Evolutionary conservation across 2,113 vertebrate genomes (phyloP).

Genomic region (Microcebus ravelobensis): DNA sequence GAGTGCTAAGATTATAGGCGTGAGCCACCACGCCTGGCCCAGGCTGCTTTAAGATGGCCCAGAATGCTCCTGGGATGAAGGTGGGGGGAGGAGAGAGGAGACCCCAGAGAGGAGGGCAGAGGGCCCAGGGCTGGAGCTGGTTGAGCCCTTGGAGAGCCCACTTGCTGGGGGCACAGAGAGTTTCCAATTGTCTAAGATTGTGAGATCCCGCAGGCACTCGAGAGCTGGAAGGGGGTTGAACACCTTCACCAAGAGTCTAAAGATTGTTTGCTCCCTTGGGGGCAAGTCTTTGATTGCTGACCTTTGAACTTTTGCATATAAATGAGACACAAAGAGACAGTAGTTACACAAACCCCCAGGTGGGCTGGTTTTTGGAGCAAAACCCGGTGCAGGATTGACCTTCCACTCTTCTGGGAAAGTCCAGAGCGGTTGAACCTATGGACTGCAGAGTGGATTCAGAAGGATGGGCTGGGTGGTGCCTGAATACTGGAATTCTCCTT

Average conservation of each 20-base stretch:
- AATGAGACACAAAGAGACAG: background rate
- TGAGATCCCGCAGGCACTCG: rapidly evolving
- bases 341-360: background rate
- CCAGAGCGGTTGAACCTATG: background rate
- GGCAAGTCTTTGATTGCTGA: background rate
- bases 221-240: background rate
- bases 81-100: background rate
- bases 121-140: background rate
- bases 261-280: background rate
- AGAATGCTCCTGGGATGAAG: background rate
- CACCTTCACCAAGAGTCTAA: background rate
- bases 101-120: background rate
- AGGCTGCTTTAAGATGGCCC: background rate
- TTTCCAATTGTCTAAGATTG: background rate
- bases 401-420: background rate
- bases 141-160: background rate
- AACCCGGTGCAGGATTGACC: background rate
- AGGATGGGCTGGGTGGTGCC: background rate
- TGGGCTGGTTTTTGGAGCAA: background rate
- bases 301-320: background rate
- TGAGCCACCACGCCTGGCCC: too few species aligned
- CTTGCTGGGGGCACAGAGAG: background rate
- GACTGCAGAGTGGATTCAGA: background rate
- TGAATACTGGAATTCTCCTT: background rate
- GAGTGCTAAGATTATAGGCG: too few species aligned